Evolutionary conservation across 2,888 invertebrate species (phyloP).

Genomic region (Pyralis farinalis): DNA sequence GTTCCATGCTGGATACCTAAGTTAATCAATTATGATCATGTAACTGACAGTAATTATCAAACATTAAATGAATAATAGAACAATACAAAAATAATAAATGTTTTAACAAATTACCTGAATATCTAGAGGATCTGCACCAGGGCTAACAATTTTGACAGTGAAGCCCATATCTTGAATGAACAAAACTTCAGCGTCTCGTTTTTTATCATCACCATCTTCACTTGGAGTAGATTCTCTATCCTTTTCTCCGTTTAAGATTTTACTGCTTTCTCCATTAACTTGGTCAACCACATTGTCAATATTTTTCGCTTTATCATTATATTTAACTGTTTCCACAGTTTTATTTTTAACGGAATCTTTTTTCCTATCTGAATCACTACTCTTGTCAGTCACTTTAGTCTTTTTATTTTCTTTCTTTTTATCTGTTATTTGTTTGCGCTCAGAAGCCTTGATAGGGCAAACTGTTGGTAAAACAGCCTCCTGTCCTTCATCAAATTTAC

Average conservation of each 20-base stretch:
- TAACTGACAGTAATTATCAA: constrained; percentile 16
- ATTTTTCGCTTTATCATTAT: constrained; percentile 36
- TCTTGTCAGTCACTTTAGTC: constrained; percentile 44
- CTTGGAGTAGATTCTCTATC: constrained; percentile 69
- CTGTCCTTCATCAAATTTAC: constrained; percentile 57
- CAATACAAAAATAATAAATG: no score
- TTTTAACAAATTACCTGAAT: constrained; percentile 85
- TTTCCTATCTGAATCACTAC: constrained; percentile 50
- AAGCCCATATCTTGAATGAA: constrained; percentile 95
- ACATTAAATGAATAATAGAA: no score
- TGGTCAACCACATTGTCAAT: constrained; percentile 40
- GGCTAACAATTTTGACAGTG: constrained; percentile 95
- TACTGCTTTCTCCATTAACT: constrained; percentile 47
- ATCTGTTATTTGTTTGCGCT: constrained; percentile 44
- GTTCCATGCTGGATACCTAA: constrained; percentile 97
- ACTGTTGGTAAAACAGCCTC: constrained; percentile 32
- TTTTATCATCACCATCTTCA: constrained; percentile 80
- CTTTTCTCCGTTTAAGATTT: constrained; percentile 62
- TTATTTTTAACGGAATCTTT: constrained; percentile 41
- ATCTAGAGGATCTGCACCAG: constrained; percentile 94
- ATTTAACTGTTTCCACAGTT: constrained; percentile 40
- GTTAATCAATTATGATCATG: constrained; percentile 15
- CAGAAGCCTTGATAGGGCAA: constrained; percentile 41
- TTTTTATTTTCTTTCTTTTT: constrained; percentile 65
- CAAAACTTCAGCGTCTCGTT: constrained; percentile 89